Evolutionary conservation across 2,113 vertebrate genomes (phyloP).

Genomic region (Aegotheles bennettii): DNA sequence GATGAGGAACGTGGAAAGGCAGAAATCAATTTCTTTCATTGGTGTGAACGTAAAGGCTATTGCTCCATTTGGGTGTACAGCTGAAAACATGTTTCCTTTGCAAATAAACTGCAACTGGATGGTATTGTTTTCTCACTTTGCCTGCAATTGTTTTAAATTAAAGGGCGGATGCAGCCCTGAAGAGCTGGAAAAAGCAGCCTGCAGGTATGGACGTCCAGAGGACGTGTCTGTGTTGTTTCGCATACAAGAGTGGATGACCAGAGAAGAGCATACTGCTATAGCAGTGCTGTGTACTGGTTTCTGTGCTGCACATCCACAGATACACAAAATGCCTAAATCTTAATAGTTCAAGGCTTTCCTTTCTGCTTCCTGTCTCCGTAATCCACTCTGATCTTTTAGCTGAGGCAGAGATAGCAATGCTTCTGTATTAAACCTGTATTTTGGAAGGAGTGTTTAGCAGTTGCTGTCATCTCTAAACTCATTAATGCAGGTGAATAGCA

Average conservation of each 20-base stretch:
- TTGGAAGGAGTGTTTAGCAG: background rate
- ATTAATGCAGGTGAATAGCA: background rate
- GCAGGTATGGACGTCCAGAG: background rate
- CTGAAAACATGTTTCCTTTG: background rate
- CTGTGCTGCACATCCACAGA: background rate
- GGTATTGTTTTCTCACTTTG: background rate
- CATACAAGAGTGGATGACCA: accelerated
- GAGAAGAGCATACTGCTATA: background rate
- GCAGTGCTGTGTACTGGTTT: background rate
- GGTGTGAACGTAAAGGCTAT: background rate
- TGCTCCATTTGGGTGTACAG: background rate
- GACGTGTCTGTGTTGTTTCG: background rate
- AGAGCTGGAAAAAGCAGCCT: background rate
- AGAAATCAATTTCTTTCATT: constrained; percentile 1
- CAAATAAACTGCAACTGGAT: background rate
- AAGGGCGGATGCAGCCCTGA: background rate
- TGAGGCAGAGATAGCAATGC: background rate
- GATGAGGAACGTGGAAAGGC: background rate
- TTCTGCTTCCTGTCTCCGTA: background rate
- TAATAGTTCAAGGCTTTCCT: background rate
- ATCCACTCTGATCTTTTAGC: background rate
- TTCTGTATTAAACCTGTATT: background rate
- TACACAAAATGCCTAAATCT: background rate
- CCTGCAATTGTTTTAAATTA: background rate
- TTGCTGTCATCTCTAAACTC: background rate